Conservation (phyloP, 23 tunicate genomes). For the Diplosoma virens region DNA sequence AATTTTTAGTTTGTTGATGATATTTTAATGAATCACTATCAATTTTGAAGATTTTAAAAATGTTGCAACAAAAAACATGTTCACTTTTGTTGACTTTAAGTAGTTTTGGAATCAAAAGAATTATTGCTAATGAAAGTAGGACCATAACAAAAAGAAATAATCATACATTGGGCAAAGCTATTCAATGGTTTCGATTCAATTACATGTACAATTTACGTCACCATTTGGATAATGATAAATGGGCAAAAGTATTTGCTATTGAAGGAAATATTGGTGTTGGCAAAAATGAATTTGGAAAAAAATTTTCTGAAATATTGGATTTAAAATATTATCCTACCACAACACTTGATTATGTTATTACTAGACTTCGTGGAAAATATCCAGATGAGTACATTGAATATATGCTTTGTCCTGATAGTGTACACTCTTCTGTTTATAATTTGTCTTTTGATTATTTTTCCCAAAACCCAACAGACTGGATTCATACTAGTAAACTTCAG, state of each 20-base stretch:
- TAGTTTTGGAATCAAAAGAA: no score
- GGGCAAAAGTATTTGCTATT: constrained; percentile 54
- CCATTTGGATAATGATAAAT: constrained; percentile 68
- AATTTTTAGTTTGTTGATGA: no score
- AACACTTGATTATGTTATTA: constrained; percentile 30
- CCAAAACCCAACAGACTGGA: constrained; percentile 58
- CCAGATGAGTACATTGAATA: constrained; percentile 39
- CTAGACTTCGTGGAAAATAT: background rate
- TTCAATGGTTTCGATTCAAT: constrained; percentile 48
- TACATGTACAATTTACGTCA: constrained; percentile 32
- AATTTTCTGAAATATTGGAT: constrained; percentile 64
- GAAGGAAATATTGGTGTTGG: constrained; percentile 80
- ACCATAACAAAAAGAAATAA: no score
- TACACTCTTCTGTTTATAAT: background rate
- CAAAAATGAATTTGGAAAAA: constrained; percentile 50
- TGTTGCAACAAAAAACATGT: no score
- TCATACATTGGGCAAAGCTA: constrained; percentile 35
- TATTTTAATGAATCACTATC: no score
- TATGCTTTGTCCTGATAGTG: constrained; percentile 23
- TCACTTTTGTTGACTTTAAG: no score
- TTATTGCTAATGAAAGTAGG: no score
- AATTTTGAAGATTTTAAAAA: no score
- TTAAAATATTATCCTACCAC: constrained; percentile 36
- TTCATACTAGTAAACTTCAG: constrained; percentile 46
- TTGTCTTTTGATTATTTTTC: constrained; percentile 32